A percentile compares a stretch with the other conserved stretches of the same genome.
These are phyloP conservation scores for Boleophthalmus pectinirostris DNA, from an alignment of 2,113 vertebrate genomes.

Conservation along the genomic window DNA sequence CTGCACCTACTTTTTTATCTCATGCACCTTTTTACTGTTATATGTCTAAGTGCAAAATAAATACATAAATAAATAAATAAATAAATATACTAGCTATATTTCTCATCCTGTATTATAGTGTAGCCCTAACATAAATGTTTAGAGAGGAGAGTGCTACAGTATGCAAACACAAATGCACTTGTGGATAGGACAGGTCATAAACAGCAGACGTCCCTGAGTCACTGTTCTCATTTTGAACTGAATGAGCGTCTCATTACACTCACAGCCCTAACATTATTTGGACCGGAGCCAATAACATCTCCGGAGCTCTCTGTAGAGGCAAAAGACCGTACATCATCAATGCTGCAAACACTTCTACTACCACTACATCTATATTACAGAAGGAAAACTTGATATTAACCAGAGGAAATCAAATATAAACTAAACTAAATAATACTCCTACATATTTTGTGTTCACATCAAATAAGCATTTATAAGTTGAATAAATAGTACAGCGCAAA, in stretches of 20 bases:
- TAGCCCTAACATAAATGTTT: too few species aligned
- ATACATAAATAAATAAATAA: too few species aligned
- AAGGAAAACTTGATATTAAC: conserved; percentile 9
- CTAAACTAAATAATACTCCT: too few species aligned
- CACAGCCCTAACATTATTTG: conserved; percentile 30
- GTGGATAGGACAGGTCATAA: conserved; percentile 5
- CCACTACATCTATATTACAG: conserved; percentile 19
- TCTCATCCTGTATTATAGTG: too few species aligned
- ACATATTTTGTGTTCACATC: too few species aligned
- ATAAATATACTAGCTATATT: too few species aligned
- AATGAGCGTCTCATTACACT: conserved; percentile 36
- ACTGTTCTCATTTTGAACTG: conserved; percentile 28
- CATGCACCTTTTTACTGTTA: too few species aligned
- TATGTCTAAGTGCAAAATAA: too few species aligned
- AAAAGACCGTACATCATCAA: conserved; percentile 37
- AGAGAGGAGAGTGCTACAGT: neutral
- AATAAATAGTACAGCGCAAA: too few species aligned
- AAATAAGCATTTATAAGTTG: too few species aligned
- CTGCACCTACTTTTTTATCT: too few species aligned
- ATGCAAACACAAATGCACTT: conserved; percentile 23
- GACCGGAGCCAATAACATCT: conserved; percentile 34
- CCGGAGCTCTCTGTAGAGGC: conserved; percentile 15
- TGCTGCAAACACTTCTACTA: conserved; percentile 3
- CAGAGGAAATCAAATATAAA: neutral
- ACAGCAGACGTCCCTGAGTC: conserved; percentile 21